Evolutionary conservation across 2,797 vertebrate species (phyloP), one percentile per base, ranked within the genome.

Genomic region (Pogonophryne albipinna): DNA sequence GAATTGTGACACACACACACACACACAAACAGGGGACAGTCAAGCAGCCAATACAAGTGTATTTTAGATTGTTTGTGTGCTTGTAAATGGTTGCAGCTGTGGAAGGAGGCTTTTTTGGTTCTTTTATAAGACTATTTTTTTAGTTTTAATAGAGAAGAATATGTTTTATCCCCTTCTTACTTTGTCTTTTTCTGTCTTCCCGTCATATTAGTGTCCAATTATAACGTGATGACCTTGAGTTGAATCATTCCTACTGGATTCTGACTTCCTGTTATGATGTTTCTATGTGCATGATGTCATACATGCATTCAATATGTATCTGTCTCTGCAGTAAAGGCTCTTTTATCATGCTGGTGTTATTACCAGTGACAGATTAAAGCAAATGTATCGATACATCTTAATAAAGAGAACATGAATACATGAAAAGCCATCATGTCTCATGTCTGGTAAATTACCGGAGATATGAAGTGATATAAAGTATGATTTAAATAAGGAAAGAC

Each of bases 21-120:
- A n/a, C n/a, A 87, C 84, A 87, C 76, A 82, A 38, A 83, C 61
- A 77, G 72, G 85, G 81, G 70, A 93, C 83, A 87, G 76, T 87
- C 92, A 93, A 93, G 90, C 93, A 90, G 84, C 87, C 90, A 83
- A 81, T 69, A 76, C 64, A 75, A 82, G 76, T 72, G 19, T 58
- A 70, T 63, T 66, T 66, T 31, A 66, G n/a, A 56, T 46, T 42
- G 10, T 59, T 50, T 79, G n/a, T 74, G 72, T 69, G 65, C 41
- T 45, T 71, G 74, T 66, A 55, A 69, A 65, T 44, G 3, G 10
- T 38, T 72, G 71, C 64, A 50, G 64, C 69, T 74, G 77, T 50
- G 44, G 71, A 66, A 55, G 20, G 47, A n/a, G 16, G 47, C 27
- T 51, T 27, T 76, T n/a, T 17, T 20, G 44, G 27, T 38, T 23